Percentiles rank a stretch among this genome's conserved stretches.
phyloP scores from a whole-genome alignment of 1,140 invertebrate species.

The Dysdera silvatica region DNA sequence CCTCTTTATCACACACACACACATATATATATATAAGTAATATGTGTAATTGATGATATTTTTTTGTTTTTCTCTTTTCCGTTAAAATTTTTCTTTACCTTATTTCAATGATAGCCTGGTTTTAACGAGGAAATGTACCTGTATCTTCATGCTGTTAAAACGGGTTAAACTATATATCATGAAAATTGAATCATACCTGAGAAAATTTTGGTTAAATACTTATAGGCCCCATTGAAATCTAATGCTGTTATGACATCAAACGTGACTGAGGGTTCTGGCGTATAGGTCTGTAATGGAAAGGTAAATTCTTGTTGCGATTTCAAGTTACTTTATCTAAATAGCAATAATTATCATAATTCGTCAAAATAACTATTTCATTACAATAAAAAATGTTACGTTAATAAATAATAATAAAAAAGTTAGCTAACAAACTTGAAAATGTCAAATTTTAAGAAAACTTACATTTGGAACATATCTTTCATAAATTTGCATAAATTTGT shows the following conservation, averaged over 20 bases:
- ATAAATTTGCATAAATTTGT: constrained; percentile 64
- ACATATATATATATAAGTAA: no score
- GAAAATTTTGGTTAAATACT: constrained; percentile 64
- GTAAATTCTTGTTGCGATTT: background rate
- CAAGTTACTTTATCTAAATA: background rate
- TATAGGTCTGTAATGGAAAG: constrained; percentile 51
- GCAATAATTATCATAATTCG: background rate
- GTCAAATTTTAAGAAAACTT: no score
- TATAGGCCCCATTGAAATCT: constrained; percentile 52
- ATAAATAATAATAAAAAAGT: no score
- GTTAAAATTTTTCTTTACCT: no score
- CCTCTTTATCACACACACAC: no score
- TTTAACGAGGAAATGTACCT: background rate
- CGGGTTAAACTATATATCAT: background rate
- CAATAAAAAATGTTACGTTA: no score
- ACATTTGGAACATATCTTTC: constrained; percentile 62
- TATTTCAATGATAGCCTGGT: background rate
- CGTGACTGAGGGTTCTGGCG: constrained; percentile 64
- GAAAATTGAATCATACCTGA: constrained; percentile 51
- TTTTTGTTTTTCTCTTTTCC: no score
- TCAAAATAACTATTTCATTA: no score
- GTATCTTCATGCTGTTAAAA: background rate
- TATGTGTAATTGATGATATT: no score
- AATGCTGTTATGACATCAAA: constrained; percentile 52
- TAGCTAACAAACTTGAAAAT: no score